phyloP scores from a whole-genome alignment of 2,888 invertebrate species.

The Drosophila demipolita region DNA sequence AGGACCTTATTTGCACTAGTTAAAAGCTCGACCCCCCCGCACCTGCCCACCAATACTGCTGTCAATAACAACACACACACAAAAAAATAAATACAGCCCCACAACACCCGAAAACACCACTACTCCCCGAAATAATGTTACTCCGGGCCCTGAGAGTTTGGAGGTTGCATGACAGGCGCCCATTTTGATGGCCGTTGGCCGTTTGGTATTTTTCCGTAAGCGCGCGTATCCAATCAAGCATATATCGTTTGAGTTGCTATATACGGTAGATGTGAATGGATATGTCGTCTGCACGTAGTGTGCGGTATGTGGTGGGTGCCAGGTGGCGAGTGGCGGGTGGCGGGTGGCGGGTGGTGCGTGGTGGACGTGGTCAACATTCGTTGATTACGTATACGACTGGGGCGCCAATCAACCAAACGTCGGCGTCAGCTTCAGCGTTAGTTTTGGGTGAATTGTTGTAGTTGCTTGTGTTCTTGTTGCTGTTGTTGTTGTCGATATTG shows the following conservation, averaged over 20 bases:
- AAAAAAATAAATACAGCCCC: slow-evolving; percentile 51
- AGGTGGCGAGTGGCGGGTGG: slow-evolving; percentile 66
- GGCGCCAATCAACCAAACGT: slow-evolving; percentile 78
- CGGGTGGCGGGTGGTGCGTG: slow-evolving; percentile 70
- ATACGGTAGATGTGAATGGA: slow-evolving; percentile 19
- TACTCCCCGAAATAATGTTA: neutral
- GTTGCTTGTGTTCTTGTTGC: slow-evolving; percentile 39
- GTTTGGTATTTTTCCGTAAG: slow-evolving; percentile 72
- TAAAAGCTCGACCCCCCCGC: slow-evolving; percentile 73
- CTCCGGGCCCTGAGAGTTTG: slow-evolving; percentile 39
- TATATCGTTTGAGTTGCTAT: slow-evolving; percentile 60
- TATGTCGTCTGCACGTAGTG: slow-evolving; percentile 19
- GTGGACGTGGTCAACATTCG: slow-evolving; percentile 80
- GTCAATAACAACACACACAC: slow-evolving; percentile 70
- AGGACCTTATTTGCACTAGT: slow-evolving; percentile 82
- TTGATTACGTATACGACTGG: slow-evolving; percentile 83
- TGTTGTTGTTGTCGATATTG: slow-evolving; percentile 50
- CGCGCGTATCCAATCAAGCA: slow-evolving; percentile 81
- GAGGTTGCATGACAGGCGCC: slow-evolving; percentile 72
- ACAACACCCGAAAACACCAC: slow-evolving; percentile 34
- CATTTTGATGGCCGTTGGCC: slow-evolving; percentile 68
- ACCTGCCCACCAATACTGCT: slow-evolving; percentile 27
- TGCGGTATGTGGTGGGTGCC: slow-evolving; percentile 60
- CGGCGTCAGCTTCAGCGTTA: slow-evolving; percentile 63
- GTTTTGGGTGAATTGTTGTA: slow-evolving; percentile 38